Evolutionary conservation across 2,888 invertebrate species (phyloP), one percentile per base, ranked within the genome.

Genomic region (Volucella inanis): DNA sequence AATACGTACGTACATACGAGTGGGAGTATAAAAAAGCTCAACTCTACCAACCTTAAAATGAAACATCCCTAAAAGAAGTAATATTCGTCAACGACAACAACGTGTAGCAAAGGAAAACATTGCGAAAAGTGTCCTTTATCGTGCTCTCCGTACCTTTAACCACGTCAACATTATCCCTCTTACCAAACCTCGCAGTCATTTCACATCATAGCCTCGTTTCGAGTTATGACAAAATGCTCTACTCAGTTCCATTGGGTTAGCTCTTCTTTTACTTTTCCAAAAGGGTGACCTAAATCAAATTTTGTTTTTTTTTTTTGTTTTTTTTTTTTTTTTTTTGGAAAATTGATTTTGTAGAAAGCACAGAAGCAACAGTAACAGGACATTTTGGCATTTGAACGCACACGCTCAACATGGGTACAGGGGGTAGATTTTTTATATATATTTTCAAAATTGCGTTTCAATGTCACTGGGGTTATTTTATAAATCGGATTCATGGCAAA

Each of bases 81-180:
- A 68, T 70, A 77, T 68, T 77, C 67, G 61, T 68, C 75, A 67
- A 38, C 31, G 38, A 31, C 47, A 18, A 50, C 75, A 14, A 57
- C 55, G 43, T 11, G 22, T 82, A 76, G 84, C 31, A 70, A 84
- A 67, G 75, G 71, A 76, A 70, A 80, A 67, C 61, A 71, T 80
- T 76, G 80, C 84, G 61, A 76, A 76, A 84, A 76, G 76, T 80
- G 57, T 80, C 71, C 76, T 75, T 78, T 64, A 68, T 77, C 62
- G 31, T 68, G 59, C 67, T 77, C 47, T 62, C 18, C 71, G 55
- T 82, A 65, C 57, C 70, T 75, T 75, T 74, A 78, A 78, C 78
- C 75, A 76, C 74, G 74, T 68, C 64, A 62, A 52, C 78, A 78
- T 74, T 64, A 83, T 83, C 83, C 83, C 68, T 78, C 79, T 74